These are phyloP conservation scores for Artibeus lituratus DNA, from an alignment of 2,797 vertebrate genomes.

Conservation along the genomic window DNA sequence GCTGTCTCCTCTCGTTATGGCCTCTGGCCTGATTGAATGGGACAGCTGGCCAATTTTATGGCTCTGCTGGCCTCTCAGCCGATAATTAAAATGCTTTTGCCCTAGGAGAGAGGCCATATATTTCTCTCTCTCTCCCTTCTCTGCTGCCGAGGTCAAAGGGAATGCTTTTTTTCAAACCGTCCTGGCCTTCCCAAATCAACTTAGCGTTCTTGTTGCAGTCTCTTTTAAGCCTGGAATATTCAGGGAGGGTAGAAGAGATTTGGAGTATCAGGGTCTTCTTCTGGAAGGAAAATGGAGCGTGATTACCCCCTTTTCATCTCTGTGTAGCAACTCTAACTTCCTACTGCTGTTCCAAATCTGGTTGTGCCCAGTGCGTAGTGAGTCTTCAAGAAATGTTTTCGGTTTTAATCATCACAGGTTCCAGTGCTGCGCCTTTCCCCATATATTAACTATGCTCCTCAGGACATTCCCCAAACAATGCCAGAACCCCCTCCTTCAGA, in stretches of 20 bases:
- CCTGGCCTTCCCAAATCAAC: background rate
- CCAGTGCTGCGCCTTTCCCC: background rate
- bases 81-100: constrained; percentile 71
- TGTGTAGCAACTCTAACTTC: background rate
- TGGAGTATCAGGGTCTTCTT: constrained; percentile 22
- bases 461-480: background rate
- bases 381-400: background rate
- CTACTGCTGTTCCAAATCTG: background rate
- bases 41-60: constrained; percentile 71
- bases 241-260: constrained; percentile 2
- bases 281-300: background rate
- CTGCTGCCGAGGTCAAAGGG: constrained; percentile 19
- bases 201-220: background rate
- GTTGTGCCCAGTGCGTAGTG: background rate
- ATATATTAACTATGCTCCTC: fast-evolving
- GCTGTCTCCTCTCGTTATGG: constrained; percentile 65
- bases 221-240: constrained; percentile 47
- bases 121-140: background rate
- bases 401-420: background rate
- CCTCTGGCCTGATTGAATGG: constrained; percentile 72
- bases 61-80: constrained; percentile 64
- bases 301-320: background rate
- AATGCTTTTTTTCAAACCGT: background rate
- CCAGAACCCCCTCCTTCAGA: background rate
- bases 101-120: constrained; percentile 37